Evolutionary conservation across 2,888 invertebrate species (phyloP), one percentile per base, ranked within the genome.

Genomic region (Sicus ferrugineus): DNA sequence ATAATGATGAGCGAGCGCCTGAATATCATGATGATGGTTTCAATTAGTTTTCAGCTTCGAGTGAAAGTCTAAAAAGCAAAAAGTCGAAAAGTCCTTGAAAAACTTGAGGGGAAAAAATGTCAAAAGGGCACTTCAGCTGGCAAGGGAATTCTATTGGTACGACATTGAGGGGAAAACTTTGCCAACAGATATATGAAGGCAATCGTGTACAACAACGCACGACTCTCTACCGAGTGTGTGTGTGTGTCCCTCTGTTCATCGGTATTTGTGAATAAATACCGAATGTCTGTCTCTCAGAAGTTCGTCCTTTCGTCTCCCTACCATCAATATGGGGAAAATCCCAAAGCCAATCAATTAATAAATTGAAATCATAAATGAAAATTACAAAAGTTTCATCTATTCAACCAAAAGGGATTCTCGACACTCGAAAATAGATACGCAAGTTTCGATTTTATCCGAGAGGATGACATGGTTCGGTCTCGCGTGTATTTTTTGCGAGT

Each of bases 261-360:
- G 42, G n/a, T 42, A 42, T 9, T 42, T n/a, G n/a, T n/a, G n/a
- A n/a, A n/a, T n/a, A n/a, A n/a, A 42, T 16, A 42, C n/a, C n/a
- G 1, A 42, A n/a, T 42, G 14, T 3, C 7, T 16, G 14, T 42
- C n/a, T 42, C 42, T 42, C n/a, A 42, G 14, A n/a, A n/a, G n/a
- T n/a, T n/a, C n/a, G n/a, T n/a, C n/a, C n/a, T n/a, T n/a, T n/a
- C n/a, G n/a, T n/a, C n/a, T n/a, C n/a, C n/a, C n/a, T n/a, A n/a
- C n/a, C n/a, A n/a, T n/a, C n/a, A n/a, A 46, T n/a, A 46, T 6
- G 46, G 14, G 23, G 31, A 31, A 61, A 61, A 38, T 61, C 38
- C 38, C 61, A 61, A 31, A 62, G 28, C 26, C 46, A 70, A 72
- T 68, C 62, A 65, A 54, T 65, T 65, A 65, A 65, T 65, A 31